Evolutionary conservation across 2,888 invertebrate genomes (phyloP), one percentile per base, ranked within the genome.

Genomic region (Pherbina coryleti): DNA sequence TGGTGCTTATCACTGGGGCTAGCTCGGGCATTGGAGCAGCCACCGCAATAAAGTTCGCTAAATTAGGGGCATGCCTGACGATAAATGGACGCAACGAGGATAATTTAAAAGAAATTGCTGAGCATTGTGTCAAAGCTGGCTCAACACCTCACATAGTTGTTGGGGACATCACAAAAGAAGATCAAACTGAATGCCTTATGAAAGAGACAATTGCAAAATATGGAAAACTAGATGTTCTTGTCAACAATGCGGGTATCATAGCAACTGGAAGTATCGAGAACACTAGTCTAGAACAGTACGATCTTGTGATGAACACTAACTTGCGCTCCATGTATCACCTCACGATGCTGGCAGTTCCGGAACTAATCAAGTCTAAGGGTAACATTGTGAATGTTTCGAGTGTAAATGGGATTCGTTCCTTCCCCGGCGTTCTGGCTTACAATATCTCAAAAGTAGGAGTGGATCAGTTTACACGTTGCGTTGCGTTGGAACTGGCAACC

Each of bases 321-420:
- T 94, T 97, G 0, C 92, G 96, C 81, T 92, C 93, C 0, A 90
- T 95, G 7, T 95, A 94, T 86, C 92, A 95, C 77, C 88, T 98
- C 81, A 97, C 96, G 0, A 95, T 94, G 92, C 87, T 97, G 80
- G 95, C 96, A 60, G 93, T 94, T 0, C 97, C 98, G 2, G 93
- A 97, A 89, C 91, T 98, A 9, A 91, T 95, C 4, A 91, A 93
- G 90, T 92, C 93, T 0, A 94, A 95, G 89, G 97, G 97, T 25
- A 95, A 92, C 83, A 94, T 98, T 83, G 97, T 99, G 0, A 98
- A 98, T 88, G 95, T 98, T 0, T 98, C 98, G 3, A 97, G 97
- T 88, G 96, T 98, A 0, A 95, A 94, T 84, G 98, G 98, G 9
- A 87, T 96, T 37, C 91, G 97, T 87, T 93, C 98, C 79, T 98